Evolutionary conservation across 2,888 invertebrate genomes (phyloP), one percentile per base, ranked within the genome.

Genomic region (Diogma glabrata): DNA sequence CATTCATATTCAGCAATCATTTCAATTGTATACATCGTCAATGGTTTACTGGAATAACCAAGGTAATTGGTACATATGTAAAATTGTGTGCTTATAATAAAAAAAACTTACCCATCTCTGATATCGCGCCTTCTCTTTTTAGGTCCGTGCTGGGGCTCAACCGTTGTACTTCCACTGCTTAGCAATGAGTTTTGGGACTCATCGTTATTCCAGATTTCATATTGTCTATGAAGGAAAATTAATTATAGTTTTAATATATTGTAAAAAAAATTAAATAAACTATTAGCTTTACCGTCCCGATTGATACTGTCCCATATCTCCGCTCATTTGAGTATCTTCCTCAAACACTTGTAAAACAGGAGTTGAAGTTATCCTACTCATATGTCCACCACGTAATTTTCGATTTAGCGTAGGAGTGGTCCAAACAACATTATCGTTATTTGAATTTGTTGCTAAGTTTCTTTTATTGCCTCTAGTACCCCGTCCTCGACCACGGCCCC

Each of bases 1-100:
- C 96, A 96, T 61, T 84, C 87, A 65, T 96, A 96, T 67, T 96
- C 95, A 53, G 89, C 90, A 50, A 96, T 79, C 66, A 88, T 87
- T 50, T 89, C 87, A 14, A 92, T 91, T 17, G 86, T 84, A 64
- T 85, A 82, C 46, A 77, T 73, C 61, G 76, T 75, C n/a, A n/a
- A n/a, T n/a, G n/a, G n/a, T 60, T 67, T 67, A n/a, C 61, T 60
- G 47, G 19, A 53, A 51, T 12, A 19, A 48, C 9, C 36, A 38
- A 24, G 19, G 17, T 4, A 45, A 17, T 23, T 45, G 7, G 47
- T 2, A 19, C 17, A 40, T 51, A 14, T 46, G 22, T 12, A 19
- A 12, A 49, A 23, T 16, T 22, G 12, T 28, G 4, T 14, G 20
- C 19, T 28, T 3, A 28, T 10, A 28, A 28, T 28, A 36, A 36